Base-by-base conservation (phyloP, 1,140 invertebrate genomes). In the Agrypnia vestita region DNA sequence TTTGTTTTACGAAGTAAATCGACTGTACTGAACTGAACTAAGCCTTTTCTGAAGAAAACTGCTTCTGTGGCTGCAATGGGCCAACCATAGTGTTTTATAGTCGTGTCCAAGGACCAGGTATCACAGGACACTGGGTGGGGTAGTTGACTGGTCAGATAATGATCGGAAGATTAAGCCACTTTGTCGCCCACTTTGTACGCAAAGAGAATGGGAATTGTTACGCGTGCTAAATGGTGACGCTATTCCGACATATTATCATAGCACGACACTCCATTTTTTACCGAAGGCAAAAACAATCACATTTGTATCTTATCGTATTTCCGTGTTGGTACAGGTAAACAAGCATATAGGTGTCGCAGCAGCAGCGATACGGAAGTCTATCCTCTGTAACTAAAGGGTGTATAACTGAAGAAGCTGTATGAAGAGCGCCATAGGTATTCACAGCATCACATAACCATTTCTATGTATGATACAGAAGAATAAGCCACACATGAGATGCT, bases 31-130 rank as follows among this genome's bases (percentile, higher is more conserved):
- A 51, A 64, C 61, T 64, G 61, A 71, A 19, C 21, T 47, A 49
- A 71, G 67, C 67, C 67, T 71, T 71, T 71, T 71, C 67, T 71
- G 21, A 44, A 13, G 67, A 71, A 71, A 71, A 71, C 67, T 71
- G 67, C 67, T 71, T 71, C 67, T 71, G 67, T 64, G 47, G 11
- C 25, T 6, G 4, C 7, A n/a, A 43, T 64, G 8, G 61, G 35
- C 35, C 3, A 11, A 43, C 19, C 61, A 35, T 25, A 64, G 9
- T 46, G 67, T 71, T 71, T 47, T 71, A 71, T 71, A 71, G n/a
- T 71, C 13, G 15, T 7, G 15, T 4, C 67, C 44, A 71, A 71
- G 67, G 67, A 71, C 67, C 35, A 1, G 35, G 10, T 64, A 25
- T 13, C 49, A 9, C n/a, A 12, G 49, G 25, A 35, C 25, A 35